Base-by-base conservation (phyloP, 2,797 vertebrate species). In the Todus mexicanus region DNA sequence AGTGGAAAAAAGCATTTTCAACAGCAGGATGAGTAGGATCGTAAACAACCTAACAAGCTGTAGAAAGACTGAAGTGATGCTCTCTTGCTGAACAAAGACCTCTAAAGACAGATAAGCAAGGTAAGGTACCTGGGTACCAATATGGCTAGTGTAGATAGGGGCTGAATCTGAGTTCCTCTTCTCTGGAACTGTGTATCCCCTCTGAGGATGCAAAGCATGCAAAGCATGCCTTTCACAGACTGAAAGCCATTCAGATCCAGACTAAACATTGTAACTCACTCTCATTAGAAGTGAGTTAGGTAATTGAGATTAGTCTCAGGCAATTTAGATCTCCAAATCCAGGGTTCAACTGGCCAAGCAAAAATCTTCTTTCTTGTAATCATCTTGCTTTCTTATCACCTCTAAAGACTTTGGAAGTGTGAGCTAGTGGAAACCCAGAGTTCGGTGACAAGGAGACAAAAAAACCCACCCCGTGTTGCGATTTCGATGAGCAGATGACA, bases 31-130 rank as follows among this genome's bases (percentile, higher is more conserved):
- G 59, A 70, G 40, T 25, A 57, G 71, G 65, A 78, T 15, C 2
- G 20, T 94, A 91, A 96, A 85, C 83, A 95, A 21, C 59, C 8
- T 43, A 69, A 89, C 37, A 93, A 92, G 65, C 72, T 54, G 57
- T 59, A 71, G 56, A 90, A 88, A 81, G 56, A 89, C 66, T 73
- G n/a, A 80, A 93, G 54, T 10, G 53, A 64, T 2, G 6, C 43
- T 65, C 15, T 72, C 11, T 63, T 89, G 33, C 71, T 79, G 75
- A 90, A 81, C 48, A 92, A 88, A 84, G 68, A 53, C 63, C 26
- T 71, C 68, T 53, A 47, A 88, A 88, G 33, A 26, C 74, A 89
- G 68, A 71, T 64, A 79, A 90, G 69, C 37, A 68, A 75, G 54
- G 53, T 33, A 65, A 84, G 64, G 40, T 70, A 56, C 40, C 51